A percentile compares a stretch with the other conserved stretches of the same genome.
Evolutionary conservation across 2,888 invertebrate species (phyloP).

Genomic region (Drosophila parthenogenetica): DNA sequence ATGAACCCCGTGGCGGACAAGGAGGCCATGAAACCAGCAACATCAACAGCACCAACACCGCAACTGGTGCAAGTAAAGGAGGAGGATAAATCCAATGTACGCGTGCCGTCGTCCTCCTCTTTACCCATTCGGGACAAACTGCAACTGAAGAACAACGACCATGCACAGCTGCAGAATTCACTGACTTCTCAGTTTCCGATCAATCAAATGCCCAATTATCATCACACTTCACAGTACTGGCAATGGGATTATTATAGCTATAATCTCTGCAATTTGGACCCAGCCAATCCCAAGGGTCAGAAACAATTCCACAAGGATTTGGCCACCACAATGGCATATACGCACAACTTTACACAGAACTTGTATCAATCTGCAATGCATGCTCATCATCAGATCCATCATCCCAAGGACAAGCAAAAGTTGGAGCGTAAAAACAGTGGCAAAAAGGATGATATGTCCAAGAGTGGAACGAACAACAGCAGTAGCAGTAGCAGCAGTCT

Average conservation of each 20-base stretch:
- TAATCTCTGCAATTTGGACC: conserved; percentile 87
- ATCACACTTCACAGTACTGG: conserved; percentile 89
- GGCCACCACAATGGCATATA: conserved; percentile 84
- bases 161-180: conserved; percentile 76
- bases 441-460: conserved; percentile 81
- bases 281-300: conserved; percentile 87
- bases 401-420: conserved; percentile 81
- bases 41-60: neutral
- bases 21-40: conserved; percentile 41
- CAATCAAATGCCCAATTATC: conserved; percentile 89
- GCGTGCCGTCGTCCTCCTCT: conserved; percentile 32
- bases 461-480: conserved; percentile 22
- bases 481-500: neutral
- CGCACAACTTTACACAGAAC: conserved; percentile 84
- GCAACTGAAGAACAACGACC: conserved; percentile 73
- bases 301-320: conserved; percentile 86
- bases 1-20: conserved; percentile 46
- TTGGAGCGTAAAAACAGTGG: conserved; percentile 78
- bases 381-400: conserved; percentile 83
- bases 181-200: conserved; percentile 87
- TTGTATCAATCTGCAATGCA: conserved; percentile 84
- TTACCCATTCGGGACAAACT: conserved; percentile 72
- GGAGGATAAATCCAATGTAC: conserved; percentile 70
- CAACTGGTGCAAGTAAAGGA: conserved; percentile 79
- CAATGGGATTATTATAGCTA: conserved; percentile 88